Conservation (phyloP, 2,888 invertebrate species). For the Idaea straminata region DNA sequence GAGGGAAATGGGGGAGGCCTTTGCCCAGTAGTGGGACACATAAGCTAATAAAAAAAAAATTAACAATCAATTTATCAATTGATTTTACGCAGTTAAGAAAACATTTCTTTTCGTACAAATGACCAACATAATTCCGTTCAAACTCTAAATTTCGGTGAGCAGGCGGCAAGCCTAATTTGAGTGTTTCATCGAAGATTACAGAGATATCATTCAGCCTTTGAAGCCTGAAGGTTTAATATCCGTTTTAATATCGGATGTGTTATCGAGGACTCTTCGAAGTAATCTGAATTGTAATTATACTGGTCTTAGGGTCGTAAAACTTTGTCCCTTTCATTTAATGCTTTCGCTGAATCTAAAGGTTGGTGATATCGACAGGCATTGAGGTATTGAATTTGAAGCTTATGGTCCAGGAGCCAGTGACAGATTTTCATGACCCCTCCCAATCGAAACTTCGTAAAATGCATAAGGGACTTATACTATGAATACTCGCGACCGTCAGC, state of each 20-base stretch:
- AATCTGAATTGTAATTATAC: slow-evolving; percentile 40
- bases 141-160: neutral
- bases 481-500: no score
- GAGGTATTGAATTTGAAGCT: neutral
- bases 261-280: slow-evolving; percentile 26
- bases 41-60: no score
- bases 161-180: slow-evolving; percentile 9
- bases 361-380: neutral
- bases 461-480: no score
- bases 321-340: neutral
- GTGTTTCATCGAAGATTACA: slow-evolving; percentile 18
- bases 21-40: no score
- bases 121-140: neutral
- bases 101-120: neutral
- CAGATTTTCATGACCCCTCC: no score
- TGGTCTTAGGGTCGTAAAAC: slow-evolving; percentile 30
- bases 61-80: neutral
- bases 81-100: neutral
- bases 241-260: slow-evolving; percentile 30
- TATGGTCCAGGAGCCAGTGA: no score
- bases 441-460: no score
- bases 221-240: slow-evolving; percentile 18
- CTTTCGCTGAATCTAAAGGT: neutral
- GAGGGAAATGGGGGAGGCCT: no score
- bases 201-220: slow-evolving; percentile 15